Percentiles rank a stretch among this genome's conserved stretches.
Conservation (phyloP, 2,797 vertebrate genomes). For the Hypotaenidia okinawae region DNA sequence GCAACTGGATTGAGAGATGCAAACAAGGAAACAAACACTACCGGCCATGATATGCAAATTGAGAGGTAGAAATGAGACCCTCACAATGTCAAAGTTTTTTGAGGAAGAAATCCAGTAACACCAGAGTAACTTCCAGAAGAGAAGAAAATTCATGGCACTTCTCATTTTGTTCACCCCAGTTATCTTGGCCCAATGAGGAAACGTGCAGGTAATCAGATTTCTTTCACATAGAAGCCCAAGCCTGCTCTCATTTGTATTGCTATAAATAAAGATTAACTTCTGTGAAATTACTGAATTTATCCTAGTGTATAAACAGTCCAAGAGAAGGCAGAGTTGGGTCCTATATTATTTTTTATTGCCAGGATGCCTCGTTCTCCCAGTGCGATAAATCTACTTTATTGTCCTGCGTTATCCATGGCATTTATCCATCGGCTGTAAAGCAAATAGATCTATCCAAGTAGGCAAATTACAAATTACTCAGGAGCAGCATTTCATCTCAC, state of each 20-base stretch:
- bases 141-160: not conserved
- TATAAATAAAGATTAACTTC: constrained; percentile 44
- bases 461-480: constrained; percentile 1
- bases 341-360: constrained; percentile 45
- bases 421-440: constrained; percentile 32
- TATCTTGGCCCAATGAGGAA: not conserved
- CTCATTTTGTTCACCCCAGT: not conserved
- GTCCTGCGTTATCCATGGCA: not conserved
- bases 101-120: not conserved
- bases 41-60: not conserved
- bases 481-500: constrained; percentile 11
- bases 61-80: not conserved
- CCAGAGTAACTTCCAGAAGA: not conserved
- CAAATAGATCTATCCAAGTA: not conserved
- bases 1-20: not conserved
- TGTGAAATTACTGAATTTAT: constrained; percentile 46
- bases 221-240: not conserved
- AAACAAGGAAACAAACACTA: not conserved
- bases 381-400: constrained; percentile 38
- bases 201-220: not conserved
- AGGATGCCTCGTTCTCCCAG: not conserved
- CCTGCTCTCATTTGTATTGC: not conserved
- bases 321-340: not conserved
- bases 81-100: not conserved
- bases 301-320: constrained; percentile 5